Conservation (phyloP, 2,797 vertebrate species). For the Varecia variegata region DNA sequence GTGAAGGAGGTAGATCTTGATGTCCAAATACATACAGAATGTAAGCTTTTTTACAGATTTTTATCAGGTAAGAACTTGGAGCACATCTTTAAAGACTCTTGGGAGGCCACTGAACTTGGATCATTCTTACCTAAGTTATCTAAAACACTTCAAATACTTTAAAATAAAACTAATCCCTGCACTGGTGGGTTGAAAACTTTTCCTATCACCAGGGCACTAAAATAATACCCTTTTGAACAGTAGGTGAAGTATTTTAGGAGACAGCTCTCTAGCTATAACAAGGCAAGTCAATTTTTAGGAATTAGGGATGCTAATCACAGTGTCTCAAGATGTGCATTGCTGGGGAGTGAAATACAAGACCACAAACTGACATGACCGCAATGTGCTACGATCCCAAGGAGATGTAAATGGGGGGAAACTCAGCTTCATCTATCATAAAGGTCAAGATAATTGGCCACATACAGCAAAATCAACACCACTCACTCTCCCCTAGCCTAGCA, state of each 20-base stretch:
- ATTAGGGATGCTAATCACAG: conserved; percentile 89
- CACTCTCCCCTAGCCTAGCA: conserved; percentile 77
- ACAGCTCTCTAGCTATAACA: conserved; percentile 87
- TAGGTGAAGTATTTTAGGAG: conserved; percentile 88
- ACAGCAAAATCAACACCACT: conserved; percentile 86
- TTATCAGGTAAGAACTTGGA: conserved; percentile 55
- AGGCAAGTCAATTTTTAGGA: conserved; percentile 86
- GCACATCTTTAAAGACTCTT: conserved; percentile 70
- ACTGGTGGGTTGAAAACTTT: conserved; percentile 87
- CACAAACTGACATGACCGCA: conserved; percentile 83
- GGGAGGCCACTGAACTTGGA: conserved; percentile 72
- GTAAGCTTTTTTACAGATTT: conserved; percentile 58
- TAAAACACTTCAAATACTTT: conserved; percentile 83
- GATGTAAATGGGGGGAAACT: conserved; percentile 84
- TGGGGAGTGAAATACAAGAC: conserved; percentile 85
- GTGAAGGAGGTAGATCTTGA: conserved; percentile 40
- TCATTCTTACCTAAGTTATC: conserved; percentile 82
- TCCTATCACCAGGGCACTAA: conserved; percentile 87
- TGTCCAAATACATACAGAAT: conserved; percentile 46
- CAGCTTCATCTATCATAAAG: conserved; percentile 86
- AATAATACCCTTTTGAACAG: conserved; percentile 90
- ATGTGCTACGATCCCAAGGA: conserved; percentile 78
- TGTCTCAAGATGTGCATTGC: conserved; percentile 86
- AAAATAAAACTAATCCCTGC: conserved; percentile 87
- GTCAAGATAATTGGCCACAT: conserved; percentile 90